These are phyloP conservation scores for Torymus aiolomorphi DNA, from an alignment of 2,888 invertebrate species.

Conservation along the genomic window DNA sequence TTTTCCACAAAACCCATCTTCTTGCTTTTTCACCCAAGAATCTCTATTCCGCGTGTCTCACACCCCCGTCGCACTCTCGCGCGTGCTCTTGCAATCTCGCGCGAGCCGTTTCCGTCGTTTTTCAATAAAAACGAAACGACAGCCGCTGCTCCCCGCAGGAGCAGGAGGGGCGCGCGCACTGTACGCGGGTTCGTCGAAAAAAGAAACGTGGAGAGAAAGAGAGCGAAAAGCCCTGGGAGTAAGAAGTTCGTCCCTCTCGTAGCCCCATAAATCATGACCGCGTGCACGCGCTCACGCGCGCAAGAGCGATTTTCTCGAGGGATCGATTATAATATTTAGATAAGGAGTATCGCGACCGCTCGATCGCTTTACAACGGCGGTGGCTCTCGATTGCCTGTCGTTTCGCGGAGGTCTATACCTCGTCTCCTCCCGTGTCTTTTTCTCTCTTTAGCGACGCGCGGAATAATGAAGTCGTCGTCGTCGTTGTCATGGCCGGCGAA, in stretches of 20 bases:
- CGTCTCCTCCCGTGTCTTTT: neutral
- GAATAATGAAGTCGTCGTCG: conserved; percentile 39
- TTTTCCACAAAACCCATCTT: neutral
- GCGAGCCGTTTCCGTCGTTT: conserved; percentile 50
- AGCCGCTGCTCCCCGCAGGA: neutral
- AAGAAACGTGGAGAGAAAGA: conserved; percentile 1
- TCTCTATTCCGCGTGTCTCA: neutral
- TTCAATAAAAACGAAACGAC: conserved; percentile 40
- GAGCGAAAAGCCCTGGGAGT: conserved; percentile 32
- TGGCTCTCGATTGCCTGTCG: conserved; percentile 10
- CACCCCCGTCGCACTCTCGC: conserved; percentile 28
- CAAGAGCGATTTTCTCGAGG: conserved; percentile 47
- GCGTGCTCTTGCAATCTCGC: conserved; percentile 57
- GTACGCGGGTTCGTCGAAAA: neutral
- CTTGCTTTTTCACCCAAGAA: conserved; percentile 6
- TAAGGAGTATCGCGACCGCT: conserved; percentile 41
- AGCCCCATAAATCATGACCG: conserved; percentile 39
- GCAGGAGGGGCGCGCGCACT: neutral
- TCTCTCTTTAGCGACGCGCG: neutral
- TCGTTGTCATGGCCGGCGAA: neutral
- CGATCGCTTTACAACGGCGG: conserved; percentile 19
- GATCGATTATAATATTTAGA: conserved; percentile 55
- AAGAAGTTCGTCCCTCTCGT: conserved; percentile 27
- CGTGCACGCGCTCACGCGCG: neutral
- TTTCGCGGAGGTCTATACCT: conserved; percentile 44